Evolutionary conservation across 1,140 invertebrate genomes (phyloP).

Genomic region (Trypoxylus dichotomus): DNA sequence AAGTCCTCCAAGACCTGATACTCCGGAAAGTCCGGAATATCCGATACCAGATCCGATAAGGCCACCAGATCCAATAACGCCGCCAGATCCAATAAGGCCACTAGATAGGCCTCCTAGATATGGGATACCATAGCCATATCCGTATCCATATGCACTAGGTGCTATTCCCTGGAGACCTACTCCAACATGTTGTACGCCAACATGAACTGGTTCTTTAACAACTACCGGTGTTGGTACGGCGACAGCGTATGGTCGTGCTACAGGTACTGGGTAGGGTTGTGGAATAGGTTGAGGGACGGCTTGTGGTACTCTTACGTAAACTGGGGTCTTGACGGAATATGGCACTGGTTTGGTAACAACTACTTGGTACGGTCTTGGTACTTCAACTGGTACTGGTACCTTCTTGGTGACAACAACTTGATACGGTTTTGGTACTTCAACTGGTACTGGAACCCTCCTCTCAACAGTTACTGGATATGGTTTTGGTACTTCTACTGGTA

Average conservation of each 20-base stretch:
- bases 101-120: neutral
- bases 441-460: slow-evolving; percentile 46
- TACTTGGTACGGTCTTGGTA: slow-evolving; percentile 44
- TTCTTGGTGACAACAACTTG: slow-evolving; percentile 44
- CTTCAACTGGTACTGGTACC: slow-evolving; percentile 48
- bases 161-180: neutral
- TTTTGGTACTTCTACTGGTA: slow-evolving; percentile 46
- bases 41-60: neutral
- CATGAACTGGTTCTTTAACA: slow-evolving; percentile 5
- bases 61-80: slow-evolving; percentile 3
- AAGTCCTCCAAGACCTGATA: slow-evolving; percentile 2
- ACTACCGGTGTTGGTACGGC: slow-evolving; percentile 41
- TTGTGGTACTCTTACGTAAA: slow-evolving; percentile 50
- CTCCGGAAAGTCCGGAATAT: slow-evolving; percentile 15
- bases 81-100: slow-evolving; percentile 4
- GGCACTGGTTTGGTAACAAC: slow-evolving; percentile 44
- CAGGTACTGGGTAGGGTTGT: slow-evolving; percentile 44
- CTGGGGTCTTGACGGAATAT: slow-evolving; percentile 48
- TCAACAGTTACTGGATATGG: slow-evolving; percentile 46
- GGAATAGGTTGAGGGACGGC: slow-evolving; percentile 42
- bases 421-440: slow-evolving; percentile 45
- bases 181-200: neutral
- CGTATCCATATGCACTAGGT: slow-evolving; percentile 29
- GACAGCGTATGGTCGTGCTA: slow-evolving; percentile 47
- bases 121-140: slow-evolving; percentile 28